A percentile compares a stretch with the other conserved stretches of the same genome.
Conservation (phyloP, 2,888 invertebrate genomes). For the Lycia hirtaria region DNA sequence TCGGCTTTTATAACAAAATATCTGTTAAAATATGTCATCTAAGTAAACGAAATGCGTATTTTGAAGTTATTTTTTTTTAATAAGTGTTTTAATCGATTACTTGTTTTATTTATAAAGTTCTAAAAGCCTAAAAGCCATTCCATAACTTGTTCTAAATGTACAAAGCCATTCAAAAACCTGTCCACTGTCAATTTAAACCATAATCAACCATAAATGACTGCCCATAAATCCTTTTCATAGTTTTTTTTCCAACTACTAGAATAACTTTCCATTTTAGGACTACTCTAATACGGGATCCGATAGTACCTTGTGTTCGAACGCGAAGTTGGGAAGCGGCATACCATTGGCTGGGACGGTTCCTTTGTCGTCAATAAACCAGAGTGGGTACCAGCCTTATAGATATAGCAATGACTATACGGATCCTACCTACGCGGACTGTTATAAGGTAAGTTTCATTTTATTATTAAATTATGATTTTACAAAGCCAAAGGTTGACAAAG, state of each 20-base stretch:
- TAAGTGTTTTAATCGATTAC: no score
- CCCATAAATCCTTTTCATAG: conserved; percentile 12
- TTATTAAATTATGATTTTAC: neutral
- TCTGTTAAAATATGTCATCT: no score
- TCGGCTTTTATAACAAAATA: no score
- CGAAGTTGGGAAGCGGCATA: conserved; percentile 86
- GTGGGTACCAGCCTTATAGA: conserved; percentile 75
- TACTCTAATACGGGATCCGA: conserved; percentile 85
- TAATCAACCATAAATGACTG: conserved; percentile 19
- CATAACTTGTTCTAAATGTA: no score
- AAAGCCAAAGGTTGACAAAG: no score
- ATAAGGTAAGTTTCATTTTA: conserved; percentile 64
- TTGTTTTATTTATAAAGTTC: no score
- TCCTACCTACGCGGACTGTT: conserved; percentile 91
- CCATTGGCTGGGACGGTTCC: conserved; percentile 92
- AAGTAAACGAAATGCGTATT: no score
- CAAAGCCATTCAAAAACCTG: conserved; percentile 2
- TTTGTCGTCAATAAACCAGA: conserved; percentile 88
- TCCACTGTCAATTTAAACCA: conserved; percentile 2
- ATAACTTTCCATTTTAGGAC: conserved; percentile 61
- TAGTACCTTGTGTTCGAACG: conserved; percentile 35
- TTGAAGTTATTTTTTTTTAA: no score
- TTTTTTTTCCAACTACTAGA: conserved; percentile 7
- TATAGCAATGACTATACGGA: conserved; percentile 92
- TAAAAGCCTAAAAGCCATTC: no score